A percentile compares a stretch with the other conserved stretches of the same genome.
phyloP scores from a whole-genome alignment of 1,140 invertebrate genomes.

The Alviniconcha marisindica region DNA sequence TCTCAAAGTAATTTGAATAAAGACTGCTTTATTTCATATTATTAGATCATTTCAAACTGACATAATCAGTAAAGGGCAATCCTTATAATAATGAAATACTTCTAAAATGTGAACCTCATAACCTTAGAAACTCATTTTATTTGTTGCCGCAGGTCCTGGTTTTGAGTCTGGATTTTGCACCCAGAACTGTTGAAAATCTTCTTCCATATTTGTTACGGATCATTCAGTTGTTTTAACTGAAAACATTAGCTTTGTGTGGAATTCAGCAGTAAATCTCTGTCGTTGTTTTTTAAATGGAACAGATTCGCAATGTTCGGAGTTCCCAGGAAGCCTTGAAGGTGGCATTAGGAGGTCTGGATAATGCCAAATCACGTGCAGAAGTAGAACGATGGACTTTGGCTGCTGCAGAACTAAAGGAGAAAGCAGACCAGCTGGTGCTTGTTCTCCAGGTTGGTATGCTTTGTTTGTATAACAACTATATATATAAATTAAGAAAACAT shows the following conservation, averaged over 20 bases:
- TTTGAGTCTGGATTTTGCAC: too few species aligned
- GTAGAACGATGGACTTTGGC: slow-evolving; percentile 50
- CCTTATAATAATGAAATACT: too few species aligned
- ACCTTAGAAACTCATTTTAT: too few species aligned
- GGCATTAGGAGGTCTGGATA: slow-evolving; percentile 62
- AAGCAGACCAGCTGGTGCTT: slow-evolving; percentile 63
- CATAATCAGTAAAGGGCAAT: too few species aligned
- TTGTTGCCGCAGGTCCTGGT: too few species aligned
- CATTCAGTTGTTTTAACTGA: background rate
- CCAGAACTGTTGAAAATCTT: too few species aligned
- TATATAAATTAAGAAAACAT: too few species aligned
- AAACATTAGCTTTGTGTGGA: background rate
- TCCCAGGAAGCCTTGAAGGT: slow-evolving; percentile 61
- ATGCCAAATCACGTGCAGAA: slow-evolving; percentile 54
- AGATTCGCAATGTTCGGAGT: slow-evolving; percentile 64
- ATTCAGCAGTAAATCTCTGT: background rate
- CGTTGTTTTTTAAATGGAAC: background rate
- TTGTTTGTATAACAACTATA: too few species aligned
- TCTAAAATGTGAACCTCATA: too few species aligned
- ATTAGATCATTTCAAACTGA: too few species aligned
- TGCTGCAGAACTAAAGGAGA: slow-evolving; percentile 61
- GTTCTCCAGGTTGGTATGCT: slow-evolving; percentile 61
- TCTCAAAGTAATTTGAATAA: too few species aligned
- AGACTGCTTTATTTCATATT: too few species aligned
- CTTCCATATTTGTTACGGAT: background rate